Conservation (phyloP, 2,888 invertebrate species). For the Rambutsinella grinnellia region DNA sequence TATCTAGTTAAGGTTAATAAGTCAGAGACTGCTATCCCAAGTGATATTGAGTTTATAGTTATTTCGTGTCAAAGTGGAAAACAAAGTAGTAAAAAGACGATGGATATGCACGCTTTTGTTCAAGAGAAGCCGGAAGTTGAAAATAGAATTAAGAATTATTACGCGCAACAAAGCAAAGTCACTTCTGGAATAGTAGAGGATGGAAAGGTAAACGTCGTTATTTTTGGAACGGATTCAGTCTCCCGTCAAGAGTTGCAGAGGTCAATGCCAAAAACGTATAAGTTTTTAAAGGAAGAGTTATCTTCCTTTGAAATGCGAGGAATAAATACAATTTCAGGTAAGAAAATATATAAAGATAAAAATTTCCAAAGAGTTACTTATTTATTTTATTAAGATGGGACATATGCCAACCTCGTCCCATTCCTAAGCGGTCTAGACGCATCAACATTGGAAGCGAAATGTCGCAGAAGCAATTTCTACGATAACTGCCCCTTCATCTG, state of each 20-base stretch:
- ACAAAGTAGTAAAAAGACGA: no score
- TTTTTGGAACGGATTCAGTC: slow-evolving; percentile 87
- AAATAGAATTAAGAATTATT: not conserved
- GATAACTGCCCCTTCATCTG: slow-evolving; percentile 89
- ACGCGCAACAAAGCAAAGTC: no score
- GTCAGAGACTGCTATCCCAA: slow-evolving; percentile 28
- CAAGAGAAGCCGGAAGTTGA: not conserved
- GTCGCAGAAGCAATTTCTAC: slow-evolving; percentile 76
- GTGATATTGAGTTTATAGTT: slow-evolving; percentile 51
- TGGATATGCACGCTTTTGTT: slow-evolving; percentile 8
- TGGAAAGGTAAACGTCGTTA: slow-evolving; percentile 76
- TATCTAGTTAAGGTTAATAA: no score
- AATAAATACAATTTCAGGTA: slow-evolving; percentile 93
- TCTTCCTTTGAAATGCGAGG: slow-evolving; percentile 84
- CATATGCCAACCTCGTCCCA: slow-evolving; percentile 85
- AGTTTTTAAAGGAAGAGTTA: slow-evolving; percentile 74
- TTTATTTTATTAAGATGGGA: slow-evolving; percentile 70
- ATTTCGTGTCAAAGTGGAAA: no score
- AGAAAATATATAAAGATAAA: not conserved
- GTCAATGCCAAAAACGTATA: slow-evolving; percentile 69
- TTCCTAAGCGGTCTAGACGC: slow-evolving; percentile 81
- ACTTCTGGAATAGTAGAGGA: not conserved
- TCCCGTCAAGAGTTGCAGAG: slow-evolving; percentile 87
- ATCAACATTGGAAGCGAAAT: slow-evolving; percentile 75
- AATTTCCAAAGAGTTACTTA: not conserved